These are phyloP conservation scores for Virgularia gustaviana DNA, from an alignment of 92 coral and sea anemone species.

Conservation along the genomic window DNA sequence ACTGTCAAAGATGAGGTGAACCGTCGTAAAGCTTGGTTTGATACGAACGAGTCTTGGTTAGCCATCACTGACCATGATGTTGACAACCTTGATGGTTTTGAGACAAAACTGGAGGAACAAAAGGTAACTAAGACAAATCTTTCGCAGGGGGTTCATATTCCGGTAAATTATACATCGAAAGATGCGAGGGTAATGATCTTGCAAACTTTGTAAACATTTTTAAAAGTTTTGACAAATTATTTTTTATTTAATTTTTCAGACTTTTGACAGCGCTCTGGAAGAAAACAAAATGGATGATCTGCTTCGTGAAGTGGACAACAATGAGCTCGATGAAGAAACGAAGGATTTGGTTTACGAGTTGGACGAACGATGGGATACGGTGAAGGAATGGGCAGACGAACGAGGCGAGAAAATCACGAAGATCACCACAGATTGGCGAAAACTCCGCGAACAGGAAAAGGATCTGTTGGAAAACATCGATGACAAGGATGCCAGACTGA, in stretches of 20 bases:
- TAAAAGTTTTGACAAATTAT: too few relatives aligned
- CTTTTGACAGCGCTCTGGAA: slow-evolving; percentile 19
- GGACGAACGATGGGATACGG: slow-evolving; percentile 61
- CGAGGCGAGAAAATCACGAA: slow-evolving; percentile 55
- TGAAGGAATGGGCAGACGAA: slow-evolving; percentile 75
- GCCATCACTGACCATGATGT: slow-evolving; percentile 15
- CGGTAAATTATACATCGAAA: too few relatives aligned
- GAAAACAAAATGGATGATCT: slow-evolving; percentile 14
- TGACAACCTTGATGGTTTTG: slow-evolving; percentile 22
- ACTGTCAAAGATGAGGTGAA: slow-evolving; percentile 26
- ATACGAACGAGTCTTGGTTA: slow-evolving; percentile 27
- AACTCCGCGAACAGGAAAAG: slow-evolving; percentile 16
- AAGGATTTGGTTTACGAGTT: background rate
- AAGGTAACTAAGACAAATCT: too few relatives aligned
- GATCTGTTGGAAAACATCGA: slow-evolving; percentile 13
- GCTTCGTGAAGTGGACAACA: background rate
- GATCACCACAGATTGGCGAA: slow-evolving; percentile 12
- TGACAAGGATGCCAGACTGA: slow-evolving; percentile 12
- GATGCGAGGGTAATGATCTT: too few relatives aligned
- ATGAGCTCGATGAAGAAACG: slow-evolving; percentile 13
- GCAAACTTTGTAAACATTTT: too few relatives aligned
- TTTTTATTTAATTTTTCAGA: background rate
- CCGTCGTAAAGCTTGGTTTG: slow-evolving; percentile 28
- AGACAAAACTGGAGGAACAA: slow-evolving; percentile 24
- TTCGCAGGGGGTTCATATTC: too few relatives aligned